Percentiles rank a stretch among this genome's conserved stretches.
Evolutionary conservation across 2,888 invertebrate genomes (phyloP).

Genomic region (Pammene fasciana): DNA sequence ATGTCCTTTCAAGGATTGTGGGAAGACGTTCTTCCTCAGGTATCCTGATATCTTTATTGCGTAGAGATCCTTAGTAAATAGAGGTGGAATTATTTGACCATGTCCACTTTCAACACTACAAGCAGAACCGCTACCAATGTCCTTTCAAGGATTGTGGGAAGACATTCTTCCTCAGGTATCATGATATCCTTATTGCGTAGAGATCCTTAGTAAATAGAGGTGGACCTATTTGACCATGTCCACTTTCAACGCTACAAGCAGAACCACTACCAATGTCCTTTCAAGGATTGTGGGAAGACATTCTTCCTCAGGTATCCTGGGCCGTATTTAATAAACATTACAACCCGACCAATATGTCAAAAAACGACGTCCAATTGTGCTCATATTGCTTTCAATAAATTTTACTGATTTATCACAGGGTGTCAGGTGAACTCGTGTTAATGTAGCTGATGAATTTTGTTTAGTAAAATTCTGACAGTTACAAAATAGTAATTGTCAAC

Average conservation of each 20-base stretch:
- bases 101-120: constrained; percentile 75
- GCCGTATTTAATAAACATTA: no score
- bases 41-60: constrained; percentile 44
- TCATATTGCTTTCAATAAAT: no score
- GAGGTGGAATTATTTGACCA: constrained; percentile 80
- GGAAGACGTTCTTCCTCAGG: constrained; percentile 75
- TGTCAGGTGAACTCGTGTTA: no score
- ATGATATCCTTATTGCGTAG: neutral
- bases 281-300: constrained; percentile 72
- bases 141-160: constrained; percentile 70
- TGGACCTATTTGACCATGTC: constrained; percentile 78
- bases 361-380: no score
- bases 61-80: no score
- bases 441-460: no score
- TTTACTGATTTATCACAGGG: no score
- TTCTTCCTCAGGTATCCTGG: no score
- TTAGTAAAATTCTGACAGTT: no score
- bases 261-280: constrained; percentile 73
- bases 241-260: constrained; percentile 76
- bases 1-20: constrained; percentile 70
- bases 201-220: constrained; percentile 52
- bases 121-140: constrained; percentile 73
- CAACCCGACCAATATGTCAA: no score
- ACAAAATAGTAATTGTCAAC: no score
- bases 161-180: constrained; percentile 72